A percentile compares a stretch with the other conserved stretches of the same genome.
Conservation (phyloP, 1,140 invertebrate genomes). For the Meloidogyne exigua region DNA sequence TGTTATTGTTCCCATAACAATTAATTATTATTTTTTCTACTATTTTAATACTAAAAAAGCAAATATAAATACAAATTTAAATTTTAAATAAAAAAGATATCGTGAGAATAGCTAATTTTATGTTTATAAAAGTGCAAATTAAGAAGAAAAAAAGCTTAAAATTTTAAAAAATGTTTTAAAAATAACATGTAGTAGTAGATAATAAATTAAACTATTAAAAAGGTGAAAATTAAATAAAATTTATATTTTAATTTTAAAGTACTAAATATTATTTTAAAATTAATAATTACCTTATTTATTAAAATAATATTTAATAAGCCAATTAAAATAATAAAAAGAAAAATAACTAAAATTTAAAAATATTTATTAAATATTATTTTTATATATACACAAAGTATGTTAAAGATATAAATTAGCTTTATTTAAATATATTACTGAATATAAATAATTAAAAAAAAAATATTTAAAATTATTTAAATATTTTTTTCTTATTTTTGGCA, state of each 20-base stretch:
- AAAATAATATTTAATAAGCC: too few species aligned
- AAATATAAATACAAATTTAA: not conserved
- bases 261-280: too few species aligned
- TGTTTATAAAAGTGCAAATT: slow-evolving; percentile 1
- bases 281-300: too few species aligned
- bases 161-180: not conserved
- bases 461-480: not conserved
- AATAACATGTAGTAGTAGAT: not conserved
- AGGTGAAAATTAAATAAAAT: not conserved
- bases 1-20: not conserved
- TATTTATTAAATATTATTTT: too few species aligned
- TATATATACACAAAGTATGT: too few species aligned
- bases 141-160: not conserved
- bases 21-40: not conserved
- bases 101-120: not conserved
- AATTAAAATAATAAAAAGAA: too few species aligned
- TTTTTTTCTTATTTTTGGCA: not conserved
- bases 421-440: not conserved
- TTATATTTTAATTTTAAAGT: too few species aligned
- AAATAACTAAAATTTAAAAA: too few species aligned
- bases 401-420: not conserved
- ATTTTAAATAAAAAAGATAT: not conserved
- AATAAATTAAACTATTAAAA: too few species aligned
- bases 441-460: not conserved
- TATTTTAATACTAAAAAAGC: not conserved